Conservation (phyloP, 2,797 vertebrate species). For the Amphiprion clarkii region DNA sequence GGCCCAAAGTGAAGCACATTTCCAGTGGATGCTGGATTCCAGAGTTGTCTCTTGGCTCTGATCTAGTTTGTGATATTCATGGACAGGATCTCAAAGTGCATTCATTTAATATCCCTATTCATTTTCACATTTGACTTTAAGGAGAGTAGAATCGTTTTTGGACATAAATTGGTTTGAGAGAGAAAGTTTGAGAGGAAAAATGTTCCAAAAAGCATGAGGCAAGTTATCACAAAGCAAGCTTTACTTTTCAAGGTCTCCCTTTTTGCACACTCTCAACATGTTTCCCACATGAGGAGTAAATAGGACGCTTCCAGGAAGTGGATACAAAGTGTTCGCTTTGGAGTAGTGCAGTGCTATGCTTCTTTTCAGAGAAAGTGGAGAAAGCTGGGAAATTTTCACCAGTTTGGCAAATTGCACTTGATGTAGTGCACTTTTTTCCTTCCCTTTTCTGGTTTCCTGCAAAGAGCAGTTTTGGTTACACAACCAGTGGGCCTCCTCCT, state of each 20-base stretch:
- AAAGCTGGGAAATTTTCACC: conserved; percentile 20
- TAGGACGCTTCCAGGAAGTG: not conserved
- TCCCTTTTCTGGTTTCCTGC: not conserved
- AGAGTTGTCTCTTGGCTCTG: too few relatives aligned
- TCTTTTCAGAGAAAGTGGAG: not conserved
- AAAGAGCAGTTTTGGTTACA: conserved; percentile 4
- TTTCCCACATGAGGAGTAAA: not conserved
- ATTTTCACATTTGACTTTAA: not conserved
- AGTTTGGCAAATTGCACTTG: conserved; percentile 35
- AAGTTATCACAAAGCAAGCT: not conserved
- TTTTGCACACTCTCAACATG: not conserved
- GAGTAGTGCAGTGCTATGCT: not conserved
- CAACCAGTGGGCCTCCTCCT: not conserved
- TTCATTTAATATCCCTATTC: not conserved
- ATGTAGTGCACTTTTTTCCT: conserved; percentile 1
- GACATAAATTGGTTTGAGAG: not conserved
- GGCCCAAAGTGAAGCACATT: too few relatives aligned
- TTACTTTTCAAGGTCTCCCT: not conserved
- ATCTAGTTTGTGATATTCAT: too few relatives aligned
- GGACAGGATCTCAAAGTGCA: too few relatives aligned
- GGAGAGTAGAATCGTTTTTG: not conserved
- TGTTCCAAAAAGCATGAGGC: too few relatives aligned
- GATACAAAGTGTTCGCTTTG: conserved; percentile 14
- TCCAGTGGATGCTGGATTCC: too few relatives aligned
- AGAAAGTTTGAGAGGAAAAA: not conserved